Evolutionary conservation across 2,113 vertebrate genomes (phyloP), one percentile per base, ranked within the genome.

Genomic region (Muscicapa adusta): DNA sequence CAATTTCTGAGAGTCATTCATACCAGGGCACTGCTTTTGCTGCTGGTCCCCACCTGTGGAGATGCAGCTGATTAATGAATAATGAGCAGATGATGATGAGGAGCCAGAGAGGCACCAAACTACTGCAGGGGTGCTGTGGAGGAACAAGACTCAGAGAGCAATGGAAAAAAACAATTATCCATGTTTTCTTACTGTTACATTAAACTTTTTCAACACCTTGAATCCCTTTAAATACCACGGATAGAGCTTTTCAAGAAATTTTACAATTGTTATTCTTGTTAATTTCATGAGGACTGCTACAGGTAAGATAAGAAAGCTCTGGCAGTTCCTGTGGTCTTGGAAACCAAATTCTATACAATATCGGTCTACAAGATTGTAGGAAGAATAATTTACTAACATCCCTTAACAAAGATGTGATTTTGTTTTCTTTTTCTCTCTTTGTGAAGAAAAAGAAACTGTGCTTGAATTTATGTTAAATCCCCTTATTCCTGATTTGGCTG

Each of bases 1-100:
- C 4, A 1, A 31, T 48, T 67, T 0, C 0, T 38, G 57, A 60
- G 48, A 82, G 16, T 4, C 14, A 1, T 43, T 75, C 14, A 3
- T 62, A 26, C 5, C 10, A 56, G 12, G 29, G 9, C 18, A 72
- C 18, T 0, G 0, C 3, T 60, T 61, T 20, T 56, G 16, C 31
- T 81, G 28, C 34, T 5, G 4, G 23, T 42, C 15, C 25, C 31
- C 14, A 13, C 18, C 38, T 24, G 15, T 20, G 47, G 74, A 78
- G 38, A 58, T 58, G 33, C 22, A 61, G 22, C 31, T 93, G 36
- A 33, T 81, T 63, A 45, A n/a, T 60, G 19, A 70, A 50, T 36
- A 36, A 62, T 29, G 20, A 43, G 18, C 33, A 43, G 14, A 20
- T 11, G 8, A 70, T 47, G 40, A 67, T 3, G 75, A 67, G 8